phyloP scores from a whole-genome alignment of 2,113 vertebrate species.

The Siphamia tubifer region DNA sequence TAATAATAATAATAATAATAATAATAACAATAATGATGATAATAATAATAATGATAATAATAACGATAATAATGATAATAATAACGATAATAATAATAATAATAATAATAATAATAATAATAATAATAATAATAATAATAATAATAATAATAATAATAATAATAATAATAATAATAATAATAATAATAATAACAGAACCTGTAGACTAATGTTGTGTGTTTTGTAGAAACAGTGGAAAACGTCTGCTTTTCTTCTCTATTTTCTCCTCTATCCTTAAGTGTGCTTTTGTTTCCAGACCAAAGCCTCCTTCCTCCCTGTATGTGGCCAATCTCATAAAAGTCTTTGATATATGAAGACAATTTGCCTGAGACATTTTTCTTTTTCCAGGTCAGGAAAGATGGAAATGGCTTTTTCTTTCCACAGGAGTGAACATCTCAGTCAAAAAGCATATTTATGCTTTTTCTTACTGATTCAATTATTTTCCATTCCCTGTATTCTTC shows the following conservation, averaged over 20 bases:
- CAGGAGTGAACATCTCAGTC: slow-evolving; percentile 54
- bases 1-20: too few relatives aligned
- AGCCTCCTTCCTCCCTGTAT: slow-evolving; percentile 25
- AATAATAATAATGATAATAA: too few relatives aligned
- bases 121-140: too few relatives aligned
- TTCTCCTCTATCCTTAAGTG: neutral
- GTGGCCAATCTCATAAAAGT: slow-evolving; percentile 44
- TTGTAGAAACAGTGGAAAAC: slow-evolving; percentile 6
- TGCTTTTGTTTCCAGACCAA: slow-evolving; percentile 25
- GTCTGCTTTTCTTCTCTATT: neutral
- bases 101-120: too few relatives aligned
- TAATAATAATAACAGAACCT: neutral
- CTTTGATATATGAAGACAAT: slow-evolving; percentile 47
- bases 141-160: too few relatives aligned
- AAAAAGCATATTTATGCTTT: slow-evolving; percentile 70
- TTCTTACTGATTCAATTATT: slow-evolving; percentile 76
- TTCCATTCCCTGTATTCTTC: slow-evolving; percentile 70
- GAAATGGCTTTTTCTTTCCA: slow-evolving; percentile 64
- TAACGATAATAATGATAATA: too few relatives aligned
- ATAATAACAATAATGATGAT: too few relatives aligned
- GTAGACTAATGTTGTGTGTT: neutral
- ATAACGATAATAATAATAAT: too few relatives aligned
- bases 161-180: too few relatives aligned
- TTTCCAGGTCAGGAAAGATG: slow-evolving; percentile 66
- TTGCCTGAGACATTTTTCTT: slow-evolving; percentile 55